Percentiles rank a stretch among this genome's conserved stretches.
Evolutionary conservation across 2,113 vertebrate genomes (phyloP).

Genomic region (Tupaia tana): DNA sequence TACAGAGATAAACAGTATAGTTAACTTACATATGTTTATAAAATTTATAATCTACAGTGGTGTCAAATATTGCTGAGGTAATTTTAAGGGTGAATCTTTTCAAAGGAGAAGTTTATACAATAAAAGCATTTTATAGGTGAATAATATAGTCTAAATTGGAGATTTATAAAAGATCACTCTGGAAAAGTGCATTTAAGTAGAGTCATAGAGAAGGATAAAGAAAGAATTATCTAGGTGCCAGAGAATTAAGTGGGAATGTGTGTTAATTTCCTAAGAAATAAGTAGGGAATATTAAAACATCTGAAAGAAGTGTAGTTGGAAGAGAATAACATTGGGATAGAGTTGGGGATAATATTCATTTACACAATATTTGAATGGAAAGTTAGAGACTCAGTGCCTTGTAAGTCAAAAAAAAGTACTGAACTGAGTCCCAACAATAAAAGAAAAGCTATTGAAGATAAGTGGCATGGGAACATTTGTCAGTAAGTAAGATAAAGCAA

Average conservation of each 20-base stretch:
- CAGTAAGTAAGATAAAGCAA: background rate
- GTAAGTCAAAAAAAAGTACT: background rate
- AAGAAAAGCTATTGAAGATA: background rate
- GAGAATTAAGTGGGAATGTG: background rate
- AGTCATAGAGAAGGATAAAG: background rate
- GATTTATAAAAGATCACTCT: background rate
- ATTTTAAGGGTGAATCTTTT: background rate
- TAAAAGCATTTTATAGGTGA: background rate
- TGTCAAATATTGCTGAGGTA: background rate
- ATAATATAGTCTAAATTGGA: background rate
- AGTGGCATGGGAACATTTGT: background rate
- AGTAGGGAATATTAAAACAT: background rate
- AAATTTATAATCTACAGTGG: background rate
- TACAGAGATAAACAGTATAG: background rate
- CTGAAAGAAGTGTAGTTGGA: background rate
- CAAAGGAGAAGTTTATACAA: background rate
- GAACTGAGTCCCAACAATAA: background rate
- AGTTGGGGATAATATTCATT: rapidly evolving
- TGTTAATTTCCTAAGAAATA: background rate
- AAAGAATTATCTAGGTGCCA: background rate
- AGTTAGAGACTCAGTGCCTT: background rate
- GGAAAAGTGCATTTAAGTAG: background rate
- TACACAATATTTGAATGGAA: rapidly evolving
- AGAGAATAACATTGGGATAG: background rate
- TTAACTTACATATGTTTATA: background rate